Base-by-base conservation (phyloP, 2,113 vertebrate species). In the Oncorhynchus mykiss region DNA sequence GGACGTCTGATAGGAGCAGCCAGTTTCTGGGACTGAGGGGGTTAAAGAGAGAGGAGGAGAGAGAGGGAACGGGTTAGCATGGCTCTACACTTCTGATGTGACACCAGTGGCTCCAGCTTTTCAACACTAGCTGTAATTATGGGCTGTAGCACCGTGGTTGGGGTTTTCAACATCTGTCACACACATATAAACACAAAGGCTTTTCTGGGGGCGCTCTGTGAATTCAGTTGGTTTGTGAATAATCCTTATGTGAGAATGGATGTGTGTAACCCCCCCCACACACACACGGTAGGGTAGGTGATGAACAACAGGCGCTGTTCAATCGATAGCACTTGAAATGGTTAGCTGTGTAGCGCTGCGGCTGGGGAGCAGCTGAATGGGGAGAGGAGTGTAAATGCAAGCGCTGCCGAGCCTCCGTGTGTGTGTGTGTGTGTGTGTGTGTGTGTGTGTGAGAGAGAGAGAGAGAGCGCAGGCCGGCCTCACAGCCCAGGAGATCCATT, bases 1-100 rank as follows among this genome's bases (percentile, higher is more conserved):
- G 92, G 76, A 96, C 93, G 0, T 96, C 96, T 0, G 95, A 95
- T 39, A 96, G 94, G 86, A 96, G 83, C 9, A 96, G 89, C 96
- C 96, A 96, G 89, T 96, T 96, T 34, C 95, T 91, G n/a, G 95
- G 96, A 82, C 96, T 96, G 82, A 0, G 22, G 70, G 72, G 71
- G 25, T 25, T 25, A 25, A 3, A 3, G 27, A 27, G 27, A 27
- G 27, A 27, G 27, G 3, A 27, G 27, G 4, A 6, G 3, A n/a
- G 4, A 3, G 20, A 7, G 59, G 25, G 31, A 7, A 25, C 14
- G 0, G n/a, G 45, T 76, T 57, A 78, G 54, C 2, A 24, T 14
- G 18, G 20, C 18, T 57, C 54, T 57, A 57, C n/a, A 62, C 59
- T 62, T 62, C n/a, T 9, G n/a, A 62, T 9, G 59, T 22, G 51